Conservation (phyloP, 2,888 invertebrate species). For the Eulithis testata region DNA sequence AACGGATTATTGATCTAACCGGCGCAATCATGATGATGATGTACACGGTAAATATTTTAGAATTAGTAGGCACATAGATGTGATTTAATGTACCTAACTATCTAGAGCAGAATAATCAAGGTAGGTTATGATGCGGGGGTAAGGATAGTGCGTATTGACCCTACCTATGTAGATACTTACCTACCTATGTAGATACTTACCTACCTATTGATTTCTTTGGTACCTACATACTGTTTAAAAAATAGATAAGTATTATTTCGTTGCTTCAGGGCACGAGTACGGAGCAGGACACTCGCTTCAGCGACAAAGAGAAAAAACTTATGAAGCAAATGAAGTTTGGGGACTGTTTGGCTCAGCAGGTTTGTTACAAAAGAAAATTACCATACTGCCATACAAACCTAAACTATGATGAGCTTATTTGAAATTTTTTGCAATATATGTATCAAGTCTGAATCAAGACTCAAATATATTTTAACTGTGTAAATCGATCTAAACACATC, state of each 20-base stretch:
- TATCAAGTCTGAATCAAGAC: no score
- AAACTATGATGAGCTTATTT: no score
- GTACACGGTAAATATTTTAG: constrained; percentile 68
- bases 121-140: no score
- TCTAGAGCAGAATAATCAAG: no score
- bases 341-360: constrained; percentile 96
- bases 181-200: no score
- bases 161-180: no score
- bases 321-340: constrained; percentile 99
- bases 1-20: constrained; percentile 60
- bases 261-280: constrained; percentile 95
- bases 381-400: no score
- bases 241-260: constrained; percentile 2
- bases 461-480: no score
- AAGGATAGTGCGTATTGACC: no score
- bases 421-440: no score
- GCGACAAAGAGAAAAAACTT: constrained; percentile 99
- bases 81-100: no score
- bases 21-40: constrained; percentile 70
- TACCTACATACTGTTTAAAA: neutral
- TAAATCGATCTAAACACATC: neutral
- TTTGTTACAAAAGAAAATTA: constrained; percentile 55
- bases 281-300: constrained; percentile 99
- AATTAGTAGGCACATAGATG: neutral
- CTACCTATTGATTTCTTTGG: neutral